phyloP scores from a whole-genome alignment of 2,797 vertebrate genomes.

The Prionace glauca region DNA sequence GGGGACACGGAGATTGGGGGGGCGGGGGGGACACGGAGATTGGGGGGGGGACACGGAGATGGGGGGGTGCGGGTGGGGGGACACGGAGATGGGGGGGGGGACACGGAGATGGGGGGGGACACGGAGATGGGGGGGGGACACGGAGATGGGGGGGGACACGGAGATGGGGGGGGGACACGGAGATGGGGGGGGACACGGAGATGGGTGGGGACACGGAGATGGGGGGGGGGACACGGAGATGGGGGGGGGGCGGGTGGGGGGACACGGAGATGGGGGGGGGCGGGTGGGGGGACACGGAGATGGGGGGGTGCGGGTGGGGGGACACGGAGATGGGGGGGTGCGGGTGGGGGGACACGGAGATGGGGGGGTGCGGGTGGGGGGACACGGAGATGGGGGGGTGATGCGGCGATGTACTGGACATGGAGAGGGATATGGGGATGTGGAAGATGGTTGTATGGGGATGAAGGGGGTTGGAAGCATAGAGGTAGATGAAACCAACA shows the following conservation, averaged over 20 bases:
- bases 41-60: not conserved
- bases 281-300: accelerated
- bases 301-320: not conserved
- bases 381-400: too few species aligned
- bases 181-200: not conserved
- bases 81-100: too few species aligned
- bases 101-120: accelerated
- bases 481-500: too few species aligned
- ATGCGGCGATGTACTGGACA: accelerated
- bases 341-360: accelerated
- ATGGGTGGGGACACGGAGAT: accelerated
- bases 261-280: too few species aligned
- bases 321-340: too few species aligned
- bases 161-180: too few species aligned
- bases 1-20: not conserved
- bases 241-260: too few species aligned
- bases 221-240: not conserved
- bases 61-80: too few species aligned
- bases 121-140: not conserved
- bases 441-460: not conserved
- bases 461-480: not conserved
- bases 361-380: not conserved
- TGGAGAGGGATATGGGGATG: not conserved
- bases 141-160: too few species aligned
- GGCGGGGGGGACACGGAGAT: accelerated